Evolutionary conservation across 2,888 invertebrate genomes (phyloP).

Genomic region (Volucella inanis): DNA sequence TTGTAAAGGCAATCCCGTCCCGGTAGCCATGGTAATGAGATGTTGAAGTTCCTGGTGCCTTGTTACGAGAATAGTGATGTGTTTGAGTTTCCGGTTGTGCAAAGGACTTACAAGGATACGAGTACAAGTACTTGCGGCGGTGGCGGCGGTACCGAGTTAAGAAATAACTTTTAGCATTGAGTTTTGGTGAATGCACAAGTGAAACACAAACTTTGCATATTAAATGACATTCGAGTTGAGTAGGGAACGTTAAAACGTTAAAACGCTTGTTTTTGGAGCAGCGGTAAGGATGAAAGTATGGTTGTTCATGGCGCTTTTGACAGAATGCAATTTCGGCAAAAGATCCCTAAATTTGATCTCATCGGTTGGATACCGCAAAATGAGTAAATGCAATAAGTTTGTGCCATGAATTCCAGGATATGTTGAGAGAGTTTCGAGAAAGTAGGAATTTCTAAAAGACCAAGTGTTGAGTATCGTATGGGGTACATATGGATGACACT

Average conservation of each 20-base stretch:
- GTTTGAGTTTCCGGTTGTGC: slow-evolving; percentile 65
- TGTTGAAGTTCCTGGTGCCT: slow-evolving; percentile 23
- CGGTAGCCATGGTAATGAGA: slow-evolving; percentile 43
- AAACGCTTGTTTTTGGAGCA: slow-evolving; percentile 54
- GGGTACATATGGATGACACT: not conserved
- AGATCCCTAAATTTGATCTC: slow-evolving; percentile 69
- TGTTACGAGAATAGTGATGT: slow-evolving; percentile 39
- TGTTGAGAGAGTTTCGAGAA: slow-evolving; percentile 53
- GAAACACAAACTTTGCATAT: slow-evolving; percentile 80
- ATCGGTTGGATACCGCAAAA: slow-evolving; percentile 62
- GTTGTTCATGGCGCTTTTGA: slow-evolving; percentile 68
- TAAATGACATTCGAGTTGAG: slow-evolving; percentile 81
- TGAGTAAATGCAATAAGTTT: slow-evolving; percentile 73
- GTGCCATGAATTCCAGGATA: slow-evolving; percentile 68
- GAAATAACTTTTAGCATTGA: slow-evolving; percentile 72
- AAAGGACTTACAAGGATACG: slow-evolving; percentile 67
- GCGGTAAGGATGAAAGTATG: not conserved
- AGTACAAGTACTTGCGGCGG: not conserved
- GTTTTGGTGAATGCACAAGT: slow-evolving; percentile 65
- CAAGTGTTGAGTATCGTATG: not conserved
- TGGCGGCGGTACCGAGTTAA: slow-evolving; percentile 49
- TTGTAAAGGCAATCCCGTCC: slow-evolving; percentile 57
- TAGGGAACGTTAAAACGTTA: slow-evolving; percentile 76
- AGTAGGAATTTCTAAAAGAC: slow-evolving; percentile 47
- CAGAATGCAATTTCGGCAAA: slow-evolving; percentile 71